Evolutionary conservation across 2,113 vertebrate genomes (phyloP).

Genomic region (Leptobrachium leishanense): DNA sequence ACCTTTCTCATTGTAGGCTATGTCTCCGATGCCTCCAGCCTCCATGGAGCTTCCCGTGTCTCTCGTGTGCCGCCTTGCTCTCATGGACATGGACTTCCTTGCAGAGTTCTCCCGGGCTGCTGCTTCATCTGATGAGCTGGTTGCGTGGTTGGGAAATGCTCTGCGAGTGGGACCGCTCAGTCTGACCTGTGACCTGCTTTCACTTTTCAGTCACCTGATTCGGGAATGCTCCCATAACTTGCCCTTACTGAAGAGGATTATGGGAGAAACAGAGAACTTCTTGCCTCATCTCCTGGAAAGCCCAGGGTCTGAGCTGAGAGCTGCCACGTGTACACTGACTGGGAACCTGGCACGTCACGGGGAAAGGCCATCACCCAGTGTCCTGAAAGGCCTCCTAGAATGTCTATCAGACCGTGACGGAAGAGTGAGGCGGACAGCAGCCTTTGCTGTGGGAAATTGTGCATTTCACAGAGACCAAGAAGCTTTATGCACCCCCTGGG

Average conservation of each 20-base stretch:
- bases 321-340: conserved; percentile 76
- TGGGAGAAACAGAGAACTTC: conserved; percentile 55
- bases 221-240: conserved; percentile 58
- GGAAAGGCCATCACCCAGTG: conserved; percentile 22
- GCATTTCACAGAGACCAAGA: conserved; percentile 56
- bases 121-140: conserved; percentile 46
- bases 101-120: conserved; percentile 64
- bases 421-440: conserved; percentile 61
- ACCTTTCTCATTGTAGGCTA: conserved; percentile 67
- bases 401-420: conserved; percentile 62
- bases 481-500: neutral
- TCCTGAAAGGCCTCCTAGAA: conserved; percentile 59
- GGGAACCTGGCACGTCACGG: conserved; percentile 68
- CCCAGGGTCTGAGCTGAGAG: conserved; percentile 66
- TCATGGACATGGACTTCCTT: conserved; percentile 67
- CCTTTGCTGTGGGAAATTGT: conserved; percentile 68
- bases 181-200: conserved; percentile 77
- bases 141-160: conserved; percentile 56
- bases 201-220: conserved; percentile 71
- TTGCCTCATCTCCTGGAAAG: conserved; percentile 68
- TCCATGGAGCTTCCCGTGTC: conserved; percentile 78
- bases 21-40: conserved; percentile 62
- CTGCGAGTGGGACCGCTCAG: conserved; percentile 61
- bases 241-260: conserved; percentile 61
- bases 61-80: conserved; percentile 77